A percentile compares a stretch with the other conserved stretches of the same genome.
Conservation (phyloP, 2,888 invertebrate species). For the Drepanosiphum platanoidis region DNA sequence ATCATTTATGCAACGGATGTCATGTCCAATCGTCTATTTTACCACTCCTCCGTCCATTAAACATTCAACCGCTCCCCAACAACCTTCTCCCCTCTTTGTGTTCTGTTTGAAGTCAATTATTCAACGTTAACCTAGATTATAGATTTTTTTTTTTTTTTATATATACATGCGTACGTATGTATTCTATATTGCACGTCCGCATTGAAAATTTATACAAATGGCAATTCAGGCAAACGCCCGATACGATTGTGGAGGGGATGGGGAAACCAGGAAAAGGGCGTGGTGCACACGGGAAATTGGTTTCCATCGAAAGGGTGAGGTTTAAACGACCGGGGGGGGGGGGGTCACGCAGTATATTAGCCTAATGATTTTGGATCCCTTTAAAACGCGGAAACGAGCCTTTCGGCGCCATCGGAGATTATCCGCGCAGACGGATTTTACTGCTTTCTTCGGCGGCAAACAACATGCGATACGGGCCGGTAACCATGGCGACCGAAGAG, state of each 20-base stretch:
- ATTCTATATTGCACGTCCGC: constrained; percentile 1
- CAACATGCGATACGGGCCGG: not conserved
- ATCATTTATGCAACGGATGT: constrained; percentile 40
- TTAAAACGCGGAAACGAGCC: constrained; percentile 37
- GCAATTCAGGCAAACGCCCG: constrained; percentile 15
- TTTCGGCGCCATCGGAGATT: constrained; percentile 43
- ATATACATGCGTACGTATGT: no score
- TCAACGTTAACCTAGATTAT: constrained; percentile 52
- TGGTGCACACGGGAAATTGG: constrained; percentile 56
- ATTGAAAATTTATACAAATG: constrained; percentile 45
- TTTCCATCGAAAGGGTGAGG: constrained; percentile 55
- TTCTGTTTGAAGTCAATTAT: constrained; percentile 44
- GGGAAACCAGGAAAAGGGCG: constrained; percentile 44
- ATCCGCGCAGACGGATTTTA: constrained; percentile 30
- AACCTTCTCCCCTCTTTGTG: not conserved
- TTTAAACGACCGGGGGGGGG: not conserved
- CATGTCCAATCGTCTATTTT: constrained; percentile 29
- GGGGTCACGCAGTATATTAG: constrained; percentile 29
- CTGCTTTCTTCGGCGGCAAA: not conserved
- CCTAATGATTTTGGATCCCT: constrained; percentile 36
- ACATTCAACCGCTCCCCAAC: constrained; percentile 33
- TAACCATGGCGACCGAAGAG: not conserved
- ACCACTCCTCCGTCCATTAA: constrained; percentile 31
- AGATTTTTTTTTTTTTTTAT: not conserved
- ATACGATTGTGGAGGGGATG: not conserved